These are phyloP conservation scores for Chelonus insularis DNA, from an alignment of 1,140 invertebrate species.

Conservation along the genomic window DNA sequence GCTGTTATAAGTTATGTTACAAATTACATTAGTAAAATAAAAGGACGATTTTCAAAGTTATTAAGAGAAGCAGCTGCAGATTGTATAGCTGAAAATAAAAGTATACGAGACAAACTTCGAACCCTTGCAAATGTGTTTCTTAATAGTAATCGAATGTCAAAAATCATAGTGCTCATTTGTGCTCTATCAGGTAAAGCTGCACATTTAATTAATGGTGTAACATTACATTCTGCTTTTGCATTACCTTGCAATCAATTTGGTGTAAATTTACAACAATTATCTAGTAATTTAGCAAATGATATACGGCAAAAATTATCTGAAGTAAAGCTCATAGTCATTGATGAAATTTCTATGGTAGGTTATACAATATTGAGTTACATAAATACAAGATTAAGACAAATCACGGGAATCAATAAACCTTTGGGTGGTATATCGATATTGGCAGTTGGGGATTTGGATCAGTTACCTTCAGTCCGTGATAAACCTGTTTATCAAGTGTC, in stretches of 20 bases:
- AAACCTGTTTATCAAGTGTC: conserved; percentile 13
- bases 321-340: background rate
- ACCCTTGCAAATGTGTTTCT: conserved; percentile 19
- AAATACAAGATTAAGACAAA: conserved; percentile 42
- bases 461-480: conserved; percentile 35
- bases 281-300: background rate
- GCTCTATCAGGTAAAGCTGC: conserved; percentile 48
- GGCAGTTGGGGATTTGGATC: conserved; percentile 37
- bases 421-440: conserved; percentile 39
- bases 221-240: conserved; percentile 25
- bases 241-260: background rate
- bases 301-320: background rate
- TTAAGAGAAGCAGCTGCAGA: background rate
- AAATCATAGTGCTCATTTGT: conserved; percentile 31
- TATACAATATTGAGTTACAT: conserved; percentile 34
- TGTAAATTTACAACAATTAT: conserved; percentile 19
- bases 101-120: background rate
- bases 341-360: conserved; percentile 50
- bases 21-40: conserved; percentile 19
- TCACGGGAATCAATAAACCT: conserved; percentile 36
- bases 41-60: background rate
- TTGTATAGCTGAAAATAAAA: background rate
- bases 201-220: conserved; percentile 38
- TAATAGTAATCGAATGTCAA: conserved; percentile 36
- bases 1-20: conserved; percentile 4